A percentile compares a stretch with the other conserved stretches of the same genome.
Evolutionary conservation across 2,797 vertebrate species (phyloP).

Genomic region (Gephyroberyx darwinii): DNA sequence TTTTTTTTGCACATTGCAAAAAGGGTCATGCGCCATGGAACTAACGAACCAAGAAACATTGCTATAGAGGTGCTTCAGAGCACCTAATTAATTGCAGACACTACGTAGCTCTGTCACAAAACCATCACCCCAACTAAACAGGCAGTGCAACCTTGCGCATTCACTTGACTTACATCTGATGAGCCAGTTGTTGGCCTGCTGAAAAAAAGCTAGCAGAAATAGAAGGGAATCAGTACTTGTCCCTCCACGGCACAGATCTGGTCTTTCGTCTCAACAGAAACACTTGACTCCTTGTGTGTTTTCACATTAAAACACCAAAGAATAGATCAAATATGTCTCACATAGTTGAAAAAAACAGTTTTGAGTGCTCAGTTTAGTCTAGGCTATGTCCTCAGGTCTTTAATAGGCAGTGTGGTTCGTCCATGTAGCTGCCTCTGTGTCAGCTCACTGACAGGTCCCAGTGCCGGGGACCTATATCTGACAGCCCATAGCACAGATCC

Average conservation of each 20-base stretch:
- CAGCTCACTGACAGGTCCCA: constrained; percentile 24
- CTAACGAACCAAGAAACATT: too few relatives aligned
- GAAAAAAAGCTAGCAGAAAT: neutral
- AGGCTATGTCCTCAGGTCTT: constrained; percentile 16
- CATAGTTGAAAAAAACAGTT: constrained; percentile 1
- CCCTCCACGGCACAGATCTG: neutral
- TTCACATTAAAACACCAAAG: neutral
- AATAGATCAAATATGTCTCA: constrained; percentile 10
- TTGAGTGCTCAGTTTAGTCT: constrained; percentile 7
- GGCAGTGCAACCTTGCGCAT: constrained; percentile 1
- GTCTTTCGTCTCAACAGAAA: constrained; percentile 23
- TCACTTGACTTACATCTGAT: neutral
- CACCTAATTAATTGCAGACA: constrained; percentile 21
- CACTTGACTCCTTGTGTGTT: constrained; percentile 1
- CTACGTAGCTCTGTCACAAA: constrained; percentile 27
- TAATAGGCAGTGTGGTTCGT: constrained; percentile 16
- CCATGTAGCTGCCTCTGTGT: neutral
- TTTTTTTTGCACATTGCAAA: too few relatives aligned
- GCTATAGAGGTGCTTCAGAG: too few relatives aligned
- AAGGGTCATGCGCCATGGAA: too few relatives aligned
- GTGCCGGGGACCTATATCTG: constrained; percentile 20
- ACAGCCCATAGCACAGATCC: constrained; percentile 8
- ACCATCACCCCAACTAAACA: constrained; percentile 14
- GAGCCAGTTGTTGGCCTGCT: constrained; percentile 14
- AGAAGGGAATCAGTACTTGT: constrained; percentile 1